These are phyloP conservation scores for Plutomurus gul DNA, from an alignment of 1,140 invertebrate species.

Conservation along the genomic window DNA sequence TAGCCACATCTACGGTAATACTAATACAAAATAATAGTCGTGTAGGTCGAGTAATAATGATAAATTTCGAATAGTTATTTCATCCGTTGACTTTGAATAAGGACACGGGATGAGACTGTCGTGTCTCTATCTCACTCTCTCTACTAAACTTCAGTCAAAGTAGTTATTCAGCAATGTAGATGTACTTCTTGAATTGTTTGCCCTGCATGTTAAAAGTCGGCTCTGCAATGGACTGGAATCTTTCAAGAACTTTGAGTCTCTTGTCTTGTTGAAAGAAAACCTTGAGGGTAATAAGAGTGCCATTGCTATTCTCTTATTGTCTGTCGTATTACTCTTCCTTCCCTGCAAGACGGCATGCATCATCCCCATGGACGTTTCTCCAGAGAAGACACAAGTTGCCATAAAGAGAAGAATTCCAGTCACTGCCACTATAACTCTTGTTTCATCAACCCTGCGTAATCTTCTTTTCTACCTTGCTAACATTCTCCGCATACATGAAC, in stretches of 20 bases:
- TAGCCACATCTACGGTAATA: no score
- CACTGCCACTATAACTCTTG: no score
- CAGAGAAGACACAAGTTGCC: neutral
- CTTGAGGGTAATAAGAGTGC: slow-evolving; percentile 45
- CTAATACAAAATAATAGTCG: no score
- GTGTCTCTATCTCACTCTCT: neutral
- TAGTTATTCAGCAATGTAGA: slow-evolving; percentile 14
- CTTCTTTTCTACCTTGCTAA: no score
- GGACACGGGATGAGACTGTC: no score
- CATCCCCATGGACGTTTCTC: slow-evolving; percentile 17
- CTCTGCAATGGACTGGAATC: neutral
- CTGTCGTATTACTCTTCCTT: slow-evolving; percentile 33
- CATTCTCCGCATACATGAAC: no score
- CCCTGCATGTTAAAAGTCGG: slow-evolving; percentile 27
- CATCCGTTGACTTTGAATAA: neutral
- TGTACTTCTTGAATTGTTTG: slow-evolving; percentile 22
- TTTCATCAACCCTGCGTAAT: no score
- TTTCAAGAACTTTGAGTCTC: neutral
- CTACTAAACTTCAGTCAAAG: neutral
- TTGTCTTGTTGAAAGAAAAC: slow-evolving; percentile 28
- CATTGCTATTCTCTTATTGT: slow-evolving; percentile 46
- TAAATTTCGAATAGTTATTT: no score
- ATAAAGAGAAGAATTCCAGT: neutral
- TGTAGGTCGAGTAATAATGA: no score
- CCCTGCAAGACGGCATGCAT: neutral